phyloP scores from a whole-genome alignment of 2,797 vertebrate genomes.

The Eulemur coronatus region DNA sequence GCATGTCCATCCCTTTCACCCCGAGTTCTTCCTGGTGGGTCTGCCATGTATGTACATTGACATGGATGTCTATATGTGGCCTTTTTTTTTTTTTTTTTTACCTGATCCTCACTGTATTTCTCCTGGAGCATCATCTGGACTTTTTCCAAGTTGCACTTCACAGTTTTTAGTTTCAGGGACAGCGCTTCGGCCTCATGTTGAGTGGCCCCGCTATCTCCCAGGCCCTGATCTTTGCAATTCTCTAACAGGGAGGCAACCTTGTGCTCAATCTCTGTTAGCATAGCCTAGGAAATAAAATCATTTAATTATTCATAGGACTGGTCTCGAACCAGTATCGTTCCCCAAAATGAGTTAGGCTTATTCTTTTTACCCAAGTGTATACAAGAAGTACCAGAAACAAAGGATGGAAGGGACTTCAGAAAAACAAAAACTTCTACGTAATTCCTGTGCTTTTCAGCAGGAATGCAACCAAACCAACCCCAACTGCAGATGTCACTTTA shows the following conservation, averaged over 20 bases:
- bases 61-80: rapidly evolving
- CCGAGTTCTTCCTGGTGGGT: neutral
- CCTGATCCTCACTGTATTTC: slow-evolving; percentile 84
- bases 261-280: slow-evolving; percentile 92
- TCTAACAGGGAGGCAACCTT: slow-evolving; percentile 86
- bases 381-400: neutral
- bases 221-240: slow-evolving; percentile 78
- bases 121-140: slow-evolving; percentile 91
- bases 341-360: neutral
- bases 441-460: neutral
- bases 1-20: neutral
- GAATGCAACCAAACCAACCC: neutral
- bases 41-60: rapidly evolving
- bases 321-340: neutral
- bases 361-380: neutral
- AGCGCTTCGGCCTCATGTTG: slow-evolving; percentile 88
- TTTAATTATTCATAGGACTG: slow-evolving; percentile 18
- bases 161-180: slow-evolving; percentile 89
- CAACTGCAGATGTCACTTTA: neutral
- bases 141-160: slow-evolving; percentile 90
- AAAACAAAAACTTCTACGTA: neutral
- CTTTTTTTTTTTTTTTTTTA: neutral
- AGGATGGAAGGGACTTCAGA: neutral
- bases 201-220: slow-evolving; percentile 69
- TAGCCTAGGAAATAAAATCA: slow-evolving; percentile 85